These are phyloP conservation scores for Burhinus oedicnemus DNA, from an alignment of 2,113 vertebrate species.

Conservation along the genomic window DNA sequence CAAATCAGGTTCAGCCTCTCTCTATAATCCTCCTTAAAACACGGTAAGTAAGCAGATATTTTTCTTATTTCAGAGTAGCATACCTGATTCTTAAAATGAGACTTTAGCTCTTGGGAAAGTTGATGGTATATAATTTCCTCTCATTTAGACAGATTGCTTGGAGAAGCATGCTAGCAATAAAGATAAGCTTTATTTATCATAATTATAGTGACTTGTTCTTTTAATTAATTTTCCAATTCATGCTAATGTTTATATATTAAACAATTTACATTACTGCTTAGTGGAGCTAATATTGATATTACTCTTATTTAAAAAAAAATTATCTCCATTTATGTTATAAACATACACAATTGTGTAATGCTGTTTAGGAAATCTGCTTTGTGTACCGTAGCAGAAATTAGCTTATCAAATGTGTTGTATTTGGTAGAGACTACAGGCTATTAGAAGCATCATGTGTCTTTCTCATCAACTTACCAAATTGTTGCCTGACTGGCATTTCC, in stretches of 20 bases:
- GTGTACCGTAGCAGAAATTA: neutral
- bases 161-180: conserved; percentile 58
- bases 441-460: conserved; percentile 10
- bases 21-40: neutral
- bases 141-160: conserved; percentile 68
- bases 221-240: conserved; percentile 67
- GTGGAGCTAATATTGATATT: conserved; percentile 35
- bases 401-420: neutral
- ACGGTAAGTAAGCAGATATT: neutral
- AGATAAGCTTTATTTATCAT: conserved; percentile 69
- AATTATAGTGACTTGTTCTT: conserved; percentile 64
- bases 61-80: neutral
- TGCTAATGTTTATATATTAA: conserved; percentile 59
- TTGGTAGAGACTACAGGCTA: neutral
- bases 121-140: conserved; percentile 63
- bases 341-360: neutral
- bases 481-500: conserved; percentile 43
- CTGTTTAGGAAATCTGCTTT: conserved; percentile 1
- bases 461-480: conserved; percentile 42
- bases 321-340: neutral
- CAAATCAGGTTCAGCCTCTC: neutral
- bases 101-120: conserved; percentile 47
- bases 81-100: conserved; percentile 47
- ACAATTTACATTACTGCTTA: conserved; percentile 56
- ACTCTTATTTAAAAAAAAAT: neutral